These are phyloP conservation scores for Chouioia cunea DNA, from an alignment of 2,888 invertebrate genomes.

Conservation along the genomic window DNA sequence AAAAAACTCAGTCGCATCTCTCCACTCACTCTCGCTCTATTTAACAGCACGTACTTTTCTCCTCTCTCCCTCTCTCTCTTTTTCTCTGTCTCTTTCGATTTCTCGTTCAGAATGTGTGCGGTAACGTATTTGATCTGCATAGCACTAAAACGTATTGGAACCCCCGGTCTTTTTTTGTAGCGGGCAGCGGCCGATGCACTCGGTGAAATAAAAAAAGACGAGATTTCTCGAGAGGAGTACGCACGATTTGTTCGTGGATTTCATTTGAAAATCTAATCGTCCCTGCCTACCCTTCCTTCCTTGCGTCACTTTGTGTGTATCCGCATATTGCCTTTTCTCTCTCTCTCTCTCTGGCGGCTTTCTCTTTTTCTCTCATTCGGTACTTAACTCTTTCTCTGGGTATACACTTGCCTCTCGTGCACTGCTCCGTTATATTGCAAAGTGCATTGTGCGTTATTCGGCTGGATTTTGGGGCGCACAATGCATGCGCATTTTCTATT, in stretches of 20 bases:
- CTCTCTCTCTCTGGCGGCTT: slow-evolving; percentile 30
- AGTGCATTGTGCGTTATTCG: slow-evolving; percentile 1
- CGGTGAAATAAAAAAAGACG: slow-evolving; percentile 16
- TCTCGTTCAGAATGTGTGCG: slow-evolving; percentile 39
- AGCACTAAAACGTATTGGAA: slow-evolving; percentile 61
- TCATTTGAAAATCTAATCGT: slow-evolving; percentile 47
- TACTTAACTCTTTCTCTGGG: slow-evolving; percentile 43
- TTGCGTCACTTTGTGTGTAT: slow-evolving; percentile 8
- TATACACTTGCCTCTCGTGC: slow-evolving; percentile 18
- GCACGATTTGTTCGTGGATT: slow-evolving; percentile 46
- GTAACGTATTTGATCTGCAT: slow-evolving; percentile 65
- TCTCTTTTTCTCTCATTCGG: not conserved
- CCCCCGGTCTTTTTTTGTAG: slow-evolving; percentile 35
- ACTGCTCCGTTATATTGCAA: slow-evolving; percentile 18
- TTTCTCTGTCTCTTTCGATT: slow-evolving; percentile 41
- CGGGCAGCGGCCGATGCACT: slow-evolving; percentile 8
- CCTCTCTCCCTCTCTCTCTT: slow-evolving; percentile 26
- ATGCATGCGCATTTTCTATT: slow-evolving; percentile 36
- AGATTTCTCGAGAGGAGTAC: slow-evolving; percentile 38
- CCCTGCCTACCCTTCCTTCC: slow-evolving; percentile 2
- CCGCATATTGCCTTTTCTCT: slow-evolving; percentile 27
- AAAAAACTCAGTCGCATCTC: too few relatives aligned
- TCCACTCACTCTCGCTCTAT: slow-evolving; percentile 40
- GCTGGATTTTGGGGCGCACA: slow-evolving; percentile 35
- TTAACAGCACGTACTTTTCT: slow-evolving; percentile 44